Base-by-base conservation (phyloP, 1,140 invertebrate genomes). In the Listronotus bonariensis region DNA sequence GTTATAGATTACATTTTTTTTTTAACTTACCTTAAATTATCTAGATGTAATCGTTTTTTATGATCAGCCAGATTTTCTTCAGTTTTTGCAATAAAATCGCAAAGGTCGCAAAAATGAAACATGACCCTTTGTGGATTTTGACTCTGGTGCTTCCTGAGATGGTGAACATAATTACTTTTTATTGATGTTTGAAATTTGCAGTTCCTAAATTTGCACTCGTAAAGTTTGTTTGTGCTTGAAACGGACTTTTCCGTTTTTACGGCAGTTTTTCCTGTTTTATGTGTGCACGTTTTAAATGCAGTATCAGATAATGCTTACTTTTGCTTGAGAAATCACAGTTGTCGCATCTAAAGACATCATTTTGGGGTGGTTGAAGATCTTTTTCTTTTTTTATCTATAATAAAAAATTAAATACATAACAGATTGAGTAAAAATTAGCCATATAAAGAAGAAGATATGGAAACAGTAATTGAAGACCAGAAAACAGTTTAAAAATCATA, bases 91-190 rank as follows among this genome's bases (percentile, higher is more conserved):
- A 65, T 57, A 51, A 65, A 65, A 51, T 65, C 62, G 36, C 62
- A 65, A 17, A 57, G 11, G 15, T 65, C 62, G 32, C 62, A 65
- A 56, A 65, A 65, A 51, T 65, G 45, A 57, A 51, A 56, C 42
- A 65, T 51, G 0, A 56, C 20, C 14, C 61, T 17, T 36, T 63
- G 51, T 12, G 62, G 52, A 34, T 57, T 65, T 31, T 65, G 62
- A 14, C 46, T 34, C 18, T 55, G 53, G 17, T 65, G 62, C 17
- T 51, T 57, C 46, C 45, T 49, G 7, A 65, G 32, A 36, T 65
- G 62, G 26, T 65, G 54, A 8, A 65, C 36, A 18, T 56, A 65
- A 36, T 55, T 65, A 15, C 54, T 57, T 41, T 57, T 65, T 3
- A 57, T 57, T 11, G 34, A 32, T 8, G 53, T 65, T 34, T 41